Evolutionary conservation across 2,888 invertebrate genomes (phyloP).

Genomic region (Fragum fragum): DNA sequence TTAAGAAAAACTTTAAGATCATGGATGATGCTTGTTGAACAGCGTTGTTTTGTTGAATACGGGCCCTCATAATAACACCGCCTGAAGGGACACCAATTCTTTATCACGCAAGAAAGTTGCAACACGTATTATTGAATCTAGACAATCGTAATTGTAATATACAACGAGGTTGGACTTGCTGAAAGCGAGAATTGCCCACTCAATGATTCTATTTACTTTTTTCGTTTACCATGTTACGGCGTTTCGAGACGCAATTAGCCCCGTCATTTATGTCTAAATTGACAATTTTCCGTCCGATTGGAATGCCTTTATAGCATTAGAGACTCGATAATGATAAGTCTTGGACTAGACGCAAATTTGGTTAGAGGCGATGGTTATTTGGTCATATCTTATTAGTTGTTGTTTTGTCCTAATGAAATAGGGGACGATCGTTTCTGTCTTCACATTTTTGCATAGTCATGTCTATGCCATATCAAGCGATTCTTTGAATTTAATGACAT

Average conservation of each 20-base stretch:
- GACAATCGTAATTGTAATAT: conserved; percentile 8
- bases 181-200: conserved; percentile 9
- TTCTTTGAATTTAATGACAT: no score
- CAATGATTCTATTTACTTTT: conserved; percentile 61
- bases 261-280: conserved; percentile 61
- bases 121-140: conserved; percentile 16
- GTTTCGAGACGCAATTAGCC: conserved; percentile 62
- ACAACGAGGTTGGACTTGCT: conserved; percentile 9
- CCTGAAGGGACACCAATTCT: not conserved
- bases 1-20: no score
- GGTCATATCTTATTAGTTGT: conserved; percentile 18
- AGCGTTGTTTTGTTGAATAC: not conserved
- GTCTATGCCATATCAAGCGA: not conserved
- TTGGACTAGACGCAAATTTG: conserved; percentile 26
- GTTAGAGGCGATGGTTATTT: conserved; percentile 4
- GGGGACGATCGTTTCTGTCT: not conserved
- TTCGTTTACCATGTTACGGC: conserved; percentile 55
- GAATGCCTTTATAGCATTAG: conserved; percentile 32
- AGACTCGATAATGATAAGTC: conserved; percentile 19
- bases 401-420: conserved; percentile 23
- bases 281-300: conserved; percentile 66
- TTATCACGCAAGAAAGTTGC: conserved; percentile 18
- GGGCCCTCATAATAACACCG: not conserved
- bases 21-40: no score
- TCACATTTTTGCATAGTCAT: not conserved